Percentiles rank a stretch among this genome's conserved stretches.
Evolutionary conservation across 2,113 vertebrate species (phyloP).

Genomic region (Hydropotes inermis): DNA sequence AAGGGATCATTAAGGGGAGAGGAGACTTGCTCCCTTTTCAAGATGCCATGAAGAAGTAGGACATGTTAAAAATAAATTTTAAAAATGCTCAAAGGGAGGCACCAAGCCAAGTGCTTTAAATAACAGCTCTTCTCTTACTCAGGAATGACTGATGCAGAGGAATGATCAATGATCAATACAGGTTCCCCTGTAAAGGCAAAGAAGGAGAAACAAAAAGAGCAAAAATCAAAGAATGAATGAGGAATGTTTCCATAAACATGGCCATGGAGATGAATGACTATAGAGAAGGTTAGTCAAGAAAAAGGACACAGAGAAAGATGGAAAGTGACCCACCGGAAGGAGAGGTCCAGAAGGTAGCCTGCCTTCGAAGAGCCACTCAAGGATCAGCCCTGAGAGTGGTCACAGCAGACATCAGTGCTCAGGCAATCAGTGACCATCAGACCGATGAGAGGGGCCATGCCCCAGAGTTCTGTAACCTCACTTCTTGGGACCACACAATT

Average conservation of each 20-base stretch:
- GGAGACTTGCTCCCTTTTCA: slow-evolving; percentile 8
- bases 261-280: background rate
- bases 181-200: background rate
- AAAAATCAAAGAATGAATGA: slow-evolving; percentile 33
- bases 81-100: background rate
- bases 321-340: accelerated
- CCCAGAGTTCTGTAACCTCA: background rate
- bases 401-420: background rate
- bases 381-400: background rate
- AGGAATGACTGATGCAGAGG: background rate
- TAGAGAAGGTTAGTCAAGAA: background rate
- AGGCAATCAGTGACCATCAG: background rate
- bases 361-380: background rate
- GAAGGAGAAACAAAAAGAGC: slow-evolving; percentile 10
- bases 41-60: slow-evolving; percentile 50
- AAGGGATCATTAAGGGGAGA: slow-evolving; percentile 26
- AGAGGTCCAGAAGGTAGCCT: background rate
- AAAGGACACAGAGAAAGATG: background rate
- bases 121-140: slow-evolving; percentile 8
- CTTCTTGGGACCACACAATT: background rate
- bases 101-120: slow-evolving; percentile 53
- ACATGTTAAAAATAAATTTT: slow-evolving; percentile 38
- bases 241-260: background rate
- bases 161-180: too few relatives aligned
- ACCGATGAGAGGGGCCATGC: background rate